These are phyloP conservation scores for Callimorpha dominula DNA, from an alignment of 2,888 invertebrate genomes.

Conservation along the genomic window DNA sequence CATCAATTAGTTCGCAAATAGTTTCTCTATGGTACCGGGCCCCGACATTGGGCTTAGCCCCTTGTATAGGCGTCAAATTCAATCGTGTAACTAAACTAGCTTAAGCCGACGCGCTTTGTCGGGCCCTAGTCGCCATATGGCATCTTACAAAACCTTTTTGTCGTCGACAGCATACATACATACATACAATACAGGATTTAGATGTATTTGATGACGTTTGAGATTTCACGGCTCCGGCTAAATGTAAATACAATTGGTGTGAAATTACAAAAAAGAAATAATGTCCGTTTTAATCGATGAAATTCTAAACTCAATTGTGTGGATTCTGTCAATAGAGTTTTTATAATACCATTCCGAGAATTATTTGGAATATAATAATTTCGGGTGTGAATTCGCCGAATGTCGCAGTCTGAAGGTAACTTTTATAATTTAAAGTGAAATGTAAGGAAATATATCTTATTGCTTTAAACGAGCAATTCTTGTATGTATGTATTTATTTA, in stretches of 20 bases:
- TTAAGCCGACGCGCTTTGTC: conserved; percentile 76
- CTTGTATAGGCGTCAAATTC: conserved; percentile 64
- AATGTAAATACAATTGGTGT: conserved; percentile 71
- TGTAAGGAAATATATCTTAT: not conserved
- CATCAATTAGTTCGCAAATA: conserved; percentile 71
- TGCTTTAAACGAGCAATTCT: too few species aligned
- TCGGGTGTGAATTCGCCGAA: conserved; percentile 28
- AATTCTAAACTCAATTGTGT: conserved; percentile 53
- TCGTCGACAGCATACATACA: conserved; percentile 41
- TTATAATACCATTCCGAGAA: conserved; percentile 33
- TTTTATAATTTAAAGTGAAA: conserved; percentile 6
- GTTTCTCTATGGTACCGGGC: conserved; percentile 46
- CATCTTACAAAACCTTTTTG: conserved; percentile 75
- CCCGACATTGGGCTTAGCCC: conserved; percentile 49
- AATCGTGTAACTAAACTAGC: conserved; percentile 68
- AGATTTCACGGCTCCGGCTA: conserved; percentile 69
- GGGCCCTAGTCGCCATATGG: conserved; percentile 73
- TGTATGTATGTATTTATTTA: not conserved
- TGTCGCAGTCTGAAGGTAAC: conserved; percentile 2
- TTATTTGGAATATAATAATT: conserved; percentile 37
- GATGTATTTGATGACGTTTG: conserved; percentile 73
- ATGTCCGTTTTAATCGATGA: conserved; percentile 64
- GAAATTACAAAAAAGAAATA: conserved; percentile 71
- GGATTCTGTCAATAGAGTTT: conserved; percentile 47
- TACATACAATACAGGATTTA: conserved; percentile 71